phyloP scores from a whole-genome alignment of 1,140 invertebrate species.

The Pseudoatta argentina region DNA sequence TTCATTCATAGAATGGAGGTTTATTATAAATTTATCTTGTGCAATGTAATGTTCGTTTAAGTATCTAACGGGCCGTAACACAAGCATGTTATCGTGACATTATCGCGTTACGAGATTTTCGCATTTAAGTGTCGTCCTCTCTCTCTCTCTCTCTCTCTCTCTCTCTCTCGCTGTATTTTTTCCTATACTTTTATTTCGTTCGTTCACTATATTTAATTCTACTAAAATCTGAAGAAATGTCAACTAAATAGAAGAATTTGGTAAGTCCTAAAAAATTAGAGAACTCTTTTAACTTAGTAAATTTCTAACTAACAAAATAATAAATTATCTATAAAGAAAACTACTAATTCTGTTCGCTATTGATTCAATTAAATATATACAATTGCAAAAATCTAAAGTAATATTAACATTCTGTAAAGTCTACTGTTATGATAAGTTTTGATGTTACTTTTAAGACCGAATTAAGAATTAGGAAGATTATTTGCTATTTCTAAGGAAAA shows the following conservation, averaged over 20 bases:
- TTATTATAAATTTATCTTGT: not conserved
- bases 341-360: not conserved
- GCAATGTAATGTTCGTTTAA: not conserved
- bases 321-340: not conserved
- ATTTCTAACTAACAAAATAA: not conserved
- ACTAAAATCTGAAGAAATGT: not conserved
- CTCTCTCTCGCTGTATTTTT: not conserved
- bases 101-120: not conserved
- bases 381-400: not conserved
- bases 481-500: not conserved
- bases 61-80: conserved; percentile 15
- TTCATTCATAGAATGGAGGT: conserved; percentile 23
- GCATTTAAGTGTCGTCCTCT: not conserved
- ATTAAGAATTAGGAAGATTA: not conserved
- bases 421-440: not conserved
- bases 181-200: not conserved
- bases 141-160: no score
- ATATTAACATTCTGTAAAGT: not conserved
- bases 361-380: not conserved
- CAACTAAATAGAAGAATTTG: not conserved
- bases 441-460: not conserved
- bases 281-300: not conserved
- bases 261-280: not conserved
- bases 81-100: not conserved
- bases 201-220: not conserved